phyloP scores from a whole-genome alignment of 2,797 vertebrate genomes.

The Xenopus petersii region DNA sequence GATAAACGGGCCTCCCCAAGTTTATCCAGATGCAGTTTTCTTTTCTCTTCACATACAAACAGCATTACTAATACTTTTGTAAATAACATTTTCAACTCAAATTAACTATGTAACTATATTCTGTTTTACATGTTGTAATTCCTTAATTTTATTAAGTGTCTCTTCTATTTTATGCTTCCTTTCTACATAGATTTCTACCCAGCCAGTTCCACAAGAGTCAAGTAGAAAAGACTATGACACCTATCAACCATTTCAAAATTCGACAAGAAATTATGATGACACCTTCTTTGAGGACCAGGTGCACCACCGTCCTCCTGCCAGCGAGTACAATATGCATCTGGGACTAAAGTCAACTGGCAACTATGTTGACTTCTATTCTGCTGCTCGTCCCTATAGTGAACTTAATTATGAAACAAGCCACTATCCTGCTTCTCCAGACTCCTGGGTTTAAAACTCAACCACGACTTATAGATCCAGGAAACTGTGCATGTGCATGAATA shows the following conservation, averaged over 20 bases:
- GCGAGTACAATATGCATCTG: conserved; percentile 97
- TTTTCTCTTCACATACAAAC: no score
- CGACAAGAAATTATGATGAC: conserved; percentile 89
- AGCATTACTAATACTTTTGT: no score
- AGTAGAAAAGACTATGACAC: conserved; percentile 84
- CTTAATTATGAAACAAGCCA: conserved; percentile 98
- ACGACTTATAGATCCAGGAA: conserved; percentile 61
- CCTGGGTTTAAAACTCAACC: conserved; percentile 85
- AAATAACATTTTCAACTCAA: no score
- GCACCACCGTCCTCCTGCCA: conserved; percentile 84
- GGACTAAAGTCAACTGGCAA: conserved; percentile 97
- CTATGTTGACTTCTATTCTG: conserved; percentile 98
- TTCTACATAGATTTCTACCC: conserved; percentile 77
- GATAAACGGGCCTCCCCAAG: no score
- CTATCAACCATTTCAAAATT: conserved; percentile 95
- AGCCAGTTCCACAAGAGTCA: conserved; percentile 85
- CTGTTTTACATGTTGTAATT: no score
- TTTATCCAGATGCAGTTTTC: no score
- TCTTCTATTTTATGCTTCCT: no score
- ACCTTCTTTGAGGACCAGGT: conserved; percentile 96
- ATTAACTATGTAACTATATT: no score
- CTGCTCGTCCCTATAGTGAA: conserved; percentile 96
- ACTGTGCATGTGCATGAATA: conserved; percentile 99
- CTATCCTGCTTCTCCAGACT: conserved; percentile 96
- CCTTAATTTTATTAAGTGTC: no score